Evolutionary conservation across 2,797 vertebrate species (phyloP).

Genomic region (Tadarida brasiliensis): DNA sequence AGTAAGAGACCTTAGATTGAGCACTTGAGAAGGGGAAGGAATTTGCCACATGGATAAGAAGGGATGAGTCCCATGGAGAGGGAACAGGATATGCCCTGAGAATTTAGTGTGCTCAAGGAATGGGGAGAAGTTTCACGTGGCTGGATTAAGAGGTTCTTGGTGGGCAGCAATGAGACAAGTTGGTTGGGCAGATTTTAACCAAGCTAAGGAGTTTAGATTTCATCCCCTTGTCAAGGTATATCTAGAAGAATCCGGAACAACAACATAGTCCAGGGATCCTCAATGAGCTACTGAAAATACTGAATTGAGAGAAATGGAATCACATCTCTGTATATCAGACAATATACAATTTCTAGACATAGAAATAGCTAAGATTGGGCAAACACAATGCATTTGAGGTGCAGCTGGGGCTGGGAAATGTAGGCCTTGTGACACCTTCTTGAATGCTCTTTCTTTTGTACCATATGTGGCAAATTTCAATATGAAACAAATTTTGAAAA

Average conservation of each 20-base stretch:
- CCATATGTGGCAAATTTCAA: slow-evolving; percentile 62
- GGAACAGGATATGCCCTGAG: background rate
- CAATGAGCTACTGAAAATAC: slow-evolving; percentile 25
- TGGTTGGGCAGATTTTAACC: background rate
- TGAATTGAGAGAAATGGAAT: slow-evolving; percentile 57
- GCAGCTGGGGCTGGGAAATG: slow-evolving; percentile 60
- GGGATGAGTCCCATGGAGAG: background rate
- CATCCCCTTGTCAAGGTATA: background rate
- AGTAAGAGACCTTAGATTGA: background rate
- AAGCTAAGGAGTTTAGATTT: background rate
- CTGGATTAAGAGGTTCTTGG: background rate
- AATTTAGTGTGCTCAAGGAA: background rate
- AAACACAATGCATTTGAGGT: slow-evolving; percentile 48
- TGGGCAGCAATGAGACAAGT: background rate
- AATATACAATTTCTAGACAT: slow-evolving; percentile 67
- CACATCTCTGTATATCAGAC: slow-evolving; percentile 31
- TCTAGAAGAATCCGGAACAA: background rate
- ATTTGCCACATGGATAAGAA: background rate
- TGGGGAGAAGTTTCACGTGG: background rate
- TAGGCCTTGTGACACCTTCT: slow-evolving; percentile 57
- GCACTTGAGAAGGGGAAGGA: background rate
- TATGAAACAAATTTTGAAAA: slow-evolving; percentile 70
- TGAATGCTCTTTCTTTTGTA: slow-evolving; percentile 56
- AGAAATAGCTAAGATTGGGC: slow-evolving; percentile 59
- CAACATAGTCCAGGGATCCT: background rate